Conservation (phyloP, 2,888 invertebrate species). For the Melitaea athalia region DNA sequence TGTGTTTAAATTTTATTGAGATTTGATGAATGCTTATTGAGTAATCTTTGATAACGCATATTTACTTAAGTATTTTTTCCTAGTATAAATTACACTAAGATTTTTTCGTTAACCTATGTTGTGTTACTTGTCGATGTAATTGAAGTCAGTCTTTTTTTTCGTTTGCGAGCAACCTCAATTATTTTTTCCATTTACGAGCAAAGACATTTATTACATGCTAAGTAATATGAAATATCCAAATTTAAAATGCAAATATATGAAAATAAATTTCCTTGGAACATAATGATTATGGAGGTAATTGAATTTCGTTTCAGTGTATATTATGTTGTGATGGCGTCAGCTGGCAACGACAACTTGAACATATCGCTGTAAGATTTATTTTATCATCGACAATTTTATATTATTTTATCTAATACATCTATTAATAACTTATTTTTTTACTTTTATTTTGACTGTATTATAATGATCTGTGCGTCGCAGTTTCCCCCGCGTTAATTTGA, state of each 20-base stretch:
- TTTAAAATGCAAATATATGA: constrained; percentile 8
- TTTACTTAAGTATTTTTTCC: too few relatives aligned
- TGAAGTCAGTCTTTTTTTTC: too few relatives aligned
- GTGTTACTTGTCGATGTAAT: too few relatives aligned
- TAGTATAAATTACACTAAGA: too few relatives aligned
- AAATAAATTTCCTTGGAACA: constrained; percentile 1
- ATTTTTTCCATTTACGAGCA: too few relatives aligned
- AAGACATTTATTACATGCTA: not conserved
- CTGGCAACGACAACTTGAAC: constrained; percentile 47
- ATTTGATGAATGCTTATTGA: not conserved
- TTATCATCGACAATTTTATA: constrained; percentile 6
- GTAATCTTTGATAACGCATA: not conserved
- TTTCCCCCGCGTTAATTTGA: too few relatives aligned
- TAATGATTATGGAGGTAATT: constrained; percentile 21
- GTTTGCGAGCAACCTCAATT: too few relatives aligned
- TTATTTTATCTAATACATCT: not conserved
- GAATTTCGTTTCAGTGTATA: constrained; percentile 50
- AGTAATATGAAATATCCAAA: not conserved
- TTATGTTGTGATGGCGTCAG: constrained; percentile 48
- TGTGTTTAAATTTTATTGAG: not conserved
- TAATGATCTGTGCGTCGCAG: too few relatives aligned
- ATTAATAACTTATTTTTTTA: not conserved
- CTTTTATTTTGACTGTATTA: too few relatives aligned
- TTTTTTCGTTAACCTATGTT: too few relatives aligned
- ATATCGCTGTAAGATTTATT: constrained; percentile 50